These are phyloP conservation scores for Drosophila teissieri DNA, from an alignment of 1,140 invertebrate species.

Conservation along the genomic window DNA sequence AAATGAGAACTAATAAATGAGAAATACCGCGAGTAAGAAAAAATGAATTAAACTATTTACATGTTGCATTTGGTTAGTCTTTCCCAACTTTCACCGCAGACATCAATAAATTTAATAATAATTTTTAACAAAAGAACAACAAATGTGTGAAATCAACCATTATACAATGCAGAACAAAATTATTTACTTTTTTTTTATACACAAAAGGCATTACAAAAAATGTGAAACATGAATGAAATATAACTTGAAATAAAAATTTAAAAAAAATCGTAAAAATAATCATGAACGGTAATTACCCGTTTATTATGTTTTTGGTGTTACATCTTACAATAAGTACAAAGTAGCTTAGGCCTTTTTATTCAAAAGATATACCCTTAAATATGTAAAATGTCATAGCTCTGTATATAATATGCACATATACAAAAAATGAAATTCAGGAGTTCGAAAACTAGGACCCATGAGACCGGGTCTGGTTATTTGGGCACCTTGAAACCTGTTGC, in stretches of 20 bases:
- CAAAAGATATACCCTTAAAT: conserved; percentile 32
- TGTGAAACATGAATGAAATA: conserved; percentile 84
- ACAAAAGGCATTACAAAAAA: conserved; percentile 74
- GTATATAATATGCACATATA: conserved; percentile 18
- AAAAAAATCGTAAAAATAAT: conserved; percentile 66
- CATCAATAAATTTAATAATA: conserved; percentile 53
- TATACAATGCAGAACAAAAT: conserved; percentile 77
- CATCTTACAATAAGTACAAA: conserved; percentile 70
- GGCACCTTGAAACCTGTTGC: conserved; percentile 63
- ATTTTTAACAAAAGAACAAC: conserved; percentile 72
- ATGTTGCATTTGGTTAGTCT: conserved; percentile 78
- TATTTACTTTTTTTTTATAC: conserved; percentile 82
- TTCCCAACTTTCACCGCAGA: conserved; percentile 46
- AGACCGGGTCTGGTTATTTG: not conserved
- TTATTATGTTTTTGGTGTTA: conserved; percentile 63
- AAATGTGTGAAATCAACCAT: conserved; percentile 66
- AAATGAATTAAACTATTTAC: conserved; percentile 79
- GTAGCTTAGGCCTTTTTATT: conserved; percentile 34
- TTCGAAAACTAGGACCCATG: conserved; percentile 52
- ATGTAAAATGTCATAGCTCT: conserved; percentile 51
- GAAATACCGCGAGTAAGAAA: conserved; percentile 45
- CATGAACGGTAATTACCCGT: conserved; percentile 12
- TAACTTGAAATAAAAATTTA: conserved; percentile 80
- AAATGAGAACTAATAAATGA: conserved; percentile 41
- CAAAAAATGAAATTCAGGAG: conserved; percentile 46